Evolutionary conservation across 2,797 vertebrate genomes (phyloP).

Genomic region (Ctenopoma kingsleyae): DNA sequence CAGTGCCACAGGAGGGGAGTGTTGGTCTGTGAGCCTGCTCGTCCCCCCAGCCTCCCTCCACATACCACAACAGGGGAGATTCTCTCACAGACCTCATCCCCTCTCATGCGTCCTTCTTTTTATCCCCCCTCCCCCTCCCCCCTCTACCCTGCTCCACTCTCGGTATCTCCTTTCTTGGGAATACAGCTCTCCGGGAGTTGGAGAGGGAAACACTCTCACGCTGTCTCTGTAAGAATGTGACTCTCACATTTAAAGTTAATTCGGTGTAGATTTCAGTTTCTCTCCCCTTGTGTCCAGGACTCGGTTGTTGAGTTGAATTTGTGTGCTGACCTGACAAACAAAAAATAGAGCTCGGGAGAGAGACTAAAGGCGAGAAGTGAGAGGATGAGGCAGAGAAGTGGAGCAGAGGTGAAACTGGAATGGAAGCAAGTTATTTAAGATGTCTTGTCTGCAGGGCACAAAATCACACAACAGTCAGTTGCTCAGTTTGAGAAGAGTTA

Average conservation of each 20-base stretch:
- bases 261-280: conserved; percentile 13
- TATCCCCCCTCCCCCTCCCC: not conserved
- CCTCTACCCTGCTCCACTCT: not conserved
- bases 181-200: conserved; percentile 6
- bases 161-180: conserved; percentile 58
- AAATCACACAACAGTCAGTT: conserved; percentile 29
- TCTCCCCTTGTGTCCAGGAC: not conserved
- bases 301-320: conserved; percentile 15
- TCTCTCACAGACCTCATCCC: conserved; percentile 38
- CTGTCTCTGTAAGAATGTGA: not conserved
- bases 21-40: conserved; percentile 70
- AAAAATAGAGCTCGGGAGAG: conserved; percentile 2
- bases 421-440: conserved; percentile 50
- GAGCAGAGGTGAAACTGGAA: conserved; percentile 51
- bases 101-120: conserved; percentile 19
- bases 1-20: conserved; percentile 84
- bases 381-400: conserved; percentile 19
- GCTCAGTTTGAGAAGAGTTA: conserved; percentile 14
- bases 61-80: conserved; percentile 55
- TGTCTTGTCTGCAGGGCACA: conserved; percentile 34
- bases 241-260: conserved; percentile 2
- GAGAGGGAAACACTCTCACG: not conserved
- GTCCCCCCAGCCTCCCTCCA: conserved; percentile 45
- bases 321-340: not conserved
- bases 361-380: conserved; percentile 7